Conservation (phyloP, 2,888 invertebrate species). For the Lingula anatina region DNA sequence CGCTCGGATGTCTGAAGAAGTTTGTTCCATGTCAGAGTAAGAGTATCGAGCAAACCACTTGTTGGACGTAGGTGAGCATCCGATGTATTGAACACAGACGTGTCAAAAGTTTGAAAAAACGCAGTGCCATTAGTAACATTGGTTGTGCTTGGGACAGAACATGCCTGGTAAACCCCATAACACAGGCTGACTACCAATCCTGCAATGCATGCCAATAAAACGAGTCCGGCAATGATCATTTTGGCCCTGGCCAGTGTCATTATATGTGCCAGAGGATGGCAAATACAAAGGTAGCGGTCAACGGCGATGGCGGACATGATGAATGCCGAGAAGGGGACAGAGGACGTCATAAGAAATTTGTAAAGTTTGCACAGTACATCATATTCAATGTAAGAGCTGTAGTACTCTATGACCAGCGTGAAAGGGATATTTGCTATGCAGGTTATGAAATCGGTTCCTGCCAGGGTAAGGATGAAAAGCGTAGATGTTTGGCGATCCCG, state of each 20-base stretch:
- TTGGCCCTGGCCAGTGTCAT: background rate
- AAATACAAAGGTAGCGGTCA: constrained; percentile 4
- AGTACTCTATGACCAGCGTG: constrained; percentile 2
- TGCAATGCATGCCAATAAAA: background rate
- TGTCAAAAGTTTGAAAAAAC: too few relatives aligned
- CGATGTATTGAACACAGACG: too few relatives aligned
- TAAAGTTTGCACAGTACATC: constrained; percentile 2
- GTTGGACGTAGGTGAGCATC: too few relatives aligned
- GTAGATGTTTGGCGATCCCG: constrained; percentile 1
- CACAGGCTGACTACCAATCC: background rate
- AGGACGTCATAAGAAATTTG: constrained; percentile 1
- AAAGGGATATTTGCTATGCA: background rate
- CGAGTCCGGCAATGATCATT: background rate
- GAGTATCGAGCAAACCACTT: too few relatives aligned
- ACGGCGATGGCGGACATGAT: constrained; percentile 4
- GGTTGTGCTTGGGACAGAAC: too few relatives aligned
- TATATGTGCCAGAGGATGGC: constrained; percentile 2
- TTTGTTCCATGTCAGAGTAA: too few relatives aligned
- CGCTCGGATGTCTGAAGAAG: too few relatives aligned
- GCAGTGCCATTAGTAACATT: too few relatives aligned
- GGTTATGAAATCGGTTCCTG: constrained; percentile 3
- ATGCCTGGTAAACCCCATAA: too few relatives aligned
- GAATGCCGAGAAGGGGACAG: constrained; percentile 2
- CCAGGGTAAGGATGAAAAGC: constrained; percentile 3
- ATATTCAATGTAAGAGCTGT: background rate